phyloP scores from a whole-genome alignment of 1,140 invertebrate species.

The Tetragonula clypearis region DNA sequence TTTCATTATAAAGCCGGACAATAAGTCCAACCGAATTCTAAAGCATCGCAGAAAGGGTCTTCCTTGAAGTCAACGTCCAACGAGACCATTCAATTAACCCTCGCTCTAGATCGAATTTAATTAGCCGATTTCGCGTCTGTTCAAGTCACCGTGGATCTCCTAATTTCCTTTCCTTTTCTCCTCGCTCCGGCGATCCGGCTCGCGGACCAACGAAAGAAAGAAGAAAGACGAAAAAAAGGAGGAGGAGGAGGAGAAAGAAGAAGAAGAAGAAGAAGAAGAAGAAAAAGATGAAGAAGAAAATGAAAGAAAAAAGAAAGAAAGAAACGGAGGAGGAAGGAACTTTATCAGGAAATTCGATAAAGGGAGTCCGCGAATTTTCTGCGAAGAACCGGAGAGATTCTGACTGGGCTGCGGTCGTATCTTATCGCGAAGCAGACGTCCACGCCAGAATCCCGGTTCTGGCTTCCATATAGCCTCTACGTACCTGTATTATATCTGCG shows the following conservation, averaged over 20 bases:
- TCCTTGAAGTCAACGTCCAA: background rate
- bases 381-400: constrained; percentile 67
- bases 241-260: background rate
- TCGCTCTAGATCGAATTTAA: constrained; percentile 20
- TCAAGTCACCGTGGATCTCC: constrained; percentile 43
- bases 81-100: constrained; percentile 11
- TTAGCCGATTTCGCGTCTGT: constrained; percentile 28
- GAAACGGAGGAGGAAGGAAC: constrained; percentile 2
- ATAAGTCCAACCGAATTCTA: background rate
- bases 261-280: too few relatives aligned
- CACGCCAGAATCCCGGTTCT: constrained; percentile 72
- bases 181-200: constrained; percentile 13
- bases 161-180: constrained; percentile 56
- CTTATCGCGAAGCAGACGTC: constrained; percentile 76
- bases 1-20: too few relatives aligned
- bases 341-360: constrained; percentile 67
- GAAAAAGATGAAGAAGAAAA: constrained; percentile 1
- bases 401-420: constrained; percentile 65
- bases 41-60: background rate
- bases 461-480: constrained; percentile 61
- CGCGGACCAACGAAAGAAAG: constrained; percentile 1
- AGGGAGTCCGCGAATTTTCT: constrained; percentile 68
- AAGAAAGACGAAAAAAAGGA: background rate
- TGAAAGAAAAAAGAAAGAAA: background rate
- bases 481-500: constrained; percentile 73